Evolutionary conservation across 2,113 vertebrate genomes (phyloP).

Genomic region (Pachyramphus minor): DNA sequence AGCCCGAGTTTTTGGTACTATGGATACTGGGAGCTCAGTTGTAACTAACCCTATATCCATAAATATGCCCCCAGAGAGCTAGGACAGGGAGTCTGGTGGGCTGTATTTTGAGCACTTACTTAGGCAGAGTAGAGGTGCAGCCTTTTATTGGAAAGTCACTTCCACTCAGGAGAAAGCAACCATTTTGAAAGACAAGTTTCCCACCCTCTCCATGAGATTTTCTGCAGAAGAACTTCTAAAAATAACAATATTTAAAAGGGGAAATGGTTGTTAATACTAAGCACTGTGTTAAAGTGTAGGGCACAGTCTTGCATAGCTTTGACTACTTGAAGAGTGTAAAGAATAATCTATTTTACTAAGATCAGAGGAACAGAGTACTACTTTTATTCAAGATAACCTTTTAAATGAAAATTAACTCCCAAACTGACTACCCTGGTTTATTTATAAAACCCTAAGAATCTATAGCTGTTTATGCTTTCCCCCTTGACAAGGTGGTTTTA

Average conservation of each 20-base stretch:
- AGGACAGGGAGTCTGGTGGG: not conserved
- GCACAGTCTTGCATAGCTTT: not conserved
- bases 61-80: not conserved
- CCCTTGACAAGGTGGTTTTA: not conserved
- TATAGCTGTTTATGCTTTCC: not conserved
- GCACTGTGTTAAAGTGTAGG: not conserved
- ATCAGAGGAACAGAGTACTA: not conserved
- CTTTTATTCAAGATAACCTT: not conserved
- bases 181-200: not conserved
- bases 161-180: not conserved
- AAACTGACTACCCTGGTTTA: not conserved
- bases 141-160: rapidly evolving
- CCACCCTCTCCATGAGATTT: not conserved
- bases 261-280: not conserved
- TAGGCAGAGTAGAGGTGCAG: not conserved
- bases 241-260: not conserved
- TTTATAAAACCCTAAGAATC: not conserved
- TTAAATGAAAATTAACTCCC: not conserved
- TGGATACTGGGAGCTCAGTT: not conserved
- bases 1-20: not conserved
- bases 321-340: not conserved
- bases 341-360: not conserved
- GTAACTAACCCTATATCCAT: not conserved
- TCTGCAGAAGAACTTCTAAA: not conserved
- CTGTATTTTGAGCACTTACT: not conserved